These are phyloP conservation scores for Spicauda simplicius DNA, from an alignment of 2,888 invertebrate species.

Conservation along the genomic window DNA sequence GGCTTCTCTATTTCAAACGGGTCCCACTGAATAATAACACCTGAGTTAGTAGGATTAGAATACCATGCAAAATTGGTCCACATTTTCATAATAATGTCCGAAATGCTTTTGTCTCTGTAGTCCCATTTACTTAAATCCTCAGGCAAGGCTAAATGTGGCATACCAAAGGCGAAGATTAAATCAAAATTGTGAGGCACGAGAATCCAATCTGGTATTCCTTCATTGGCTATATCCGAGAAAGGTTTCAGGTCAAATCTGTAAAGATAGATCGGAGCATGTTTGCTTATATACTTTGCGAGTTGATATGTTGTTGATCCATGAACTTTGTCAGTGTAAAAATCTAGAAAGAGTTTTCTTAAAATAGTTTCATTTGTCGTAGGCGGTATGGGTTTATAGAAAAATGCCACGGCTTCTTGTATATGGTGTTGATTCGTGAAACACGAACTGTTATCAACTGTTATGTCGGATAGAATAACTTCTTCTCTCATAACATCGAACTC, in stretches of 20 bases:
- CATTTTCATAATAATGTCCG: constrained; percentile 92
- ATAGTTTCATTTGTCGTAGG: constrained; percentile 86
- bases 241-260: constrained; percentile 92
- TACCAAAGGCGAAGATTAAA: constrained; percentile 92
- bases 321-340: constrained; percentile 90
- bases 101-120: constrained; percentile 89
- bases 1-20: constrained; percentile 87
- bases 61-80: constrained; percentile 92
- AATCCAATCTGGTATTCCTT: constrained; percentile 90
- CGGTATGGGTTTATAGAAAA: constrained; percentile 90
- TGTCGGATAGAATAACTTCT: constrained; percentile 86
- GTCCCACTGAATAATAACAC: constrained; percentile 91
- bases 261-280: constrained; percentile 86
- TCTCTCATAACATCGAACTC: constrained; percentile 87
- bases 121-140: constrained; percentile 89
- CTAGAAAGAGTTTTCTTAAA: constrained; percentile 87
- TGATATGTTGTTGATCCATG: constrained; percentile 89
- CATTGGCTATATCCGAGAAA: constrained; percentile 86
- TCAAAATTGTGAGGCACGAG: constrained; percentile 93
- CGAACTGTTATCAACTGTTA: constrained; percentile 83
- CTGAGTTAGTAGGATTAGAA: constrained; percentile 88
- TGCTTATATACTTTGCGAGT: constrained; percentile 87
- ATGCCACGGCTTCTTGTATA: constrained; percentile 89
- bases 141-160: constrained; percentile 88
- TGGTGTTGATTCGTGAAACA: constrained; percentile 87